Evolutionary conservation across 2,797 vertebrate species (phyloP).

Genomic region (Cyclopterus lumpus): DNA sequence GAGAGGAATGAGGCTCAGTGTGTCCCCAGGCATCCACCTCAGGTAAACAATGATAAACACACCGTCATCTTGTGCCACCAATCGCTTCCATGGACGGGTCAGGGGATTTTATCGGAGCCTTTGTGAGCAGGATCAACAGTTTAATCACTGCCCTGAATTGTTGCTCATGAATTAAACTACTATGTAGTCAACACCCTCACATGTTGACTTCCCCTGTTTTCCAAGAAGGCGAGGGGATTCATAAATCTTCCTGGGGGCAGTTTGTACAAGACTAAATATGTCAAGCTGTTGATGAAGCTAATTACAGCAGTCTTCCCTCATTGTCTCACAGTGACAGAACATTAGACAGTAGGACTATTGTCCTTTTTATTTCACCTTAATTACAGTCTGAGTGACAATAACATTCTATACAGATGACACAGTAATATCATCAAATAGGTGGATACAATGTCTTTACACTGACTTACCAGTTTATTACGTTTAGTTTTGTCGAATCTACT

Average conservation of each 20-base stretch:
- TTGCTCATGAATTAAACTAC: background rate
- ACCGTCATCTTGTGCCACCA: background rate
- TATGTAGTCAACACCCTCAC: background rate
- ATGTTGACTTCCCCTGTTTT: background rate
- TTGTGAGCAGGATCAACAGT: background rate
- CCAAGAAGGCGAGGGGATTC: background rate
- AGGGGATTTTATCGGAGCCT: background rate
- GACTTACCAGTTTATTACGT: background rate
- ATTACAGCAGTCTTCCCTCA: background rate
- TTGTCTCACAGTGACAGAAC: background rate
- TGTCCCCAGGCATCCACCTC: conserved; percentile 10
- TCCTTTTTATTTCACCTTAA: background rate
- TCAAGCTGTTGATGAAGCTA: background rate
- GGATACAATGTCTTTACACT: background rate
- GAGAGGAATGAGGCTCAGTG: conserved; percentile 48
- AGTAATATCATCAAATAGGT: background rate
- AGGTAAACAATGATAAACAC: conserved; percentile 39
- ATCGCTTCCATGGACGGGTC: background rate
- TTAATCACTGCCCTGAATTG: background rate
- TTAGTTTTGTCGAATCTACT: background rate
- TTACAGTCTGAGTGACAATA: background rate
- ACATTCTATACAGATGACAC: background rate
- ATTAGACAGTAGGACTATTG: background rate
- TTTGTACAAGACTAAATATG: background rate
- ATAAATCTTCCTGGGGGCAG: background rate